Evolutionary conservation across 2,888 invertebrate species (phyloP).

Genomic region (Anoncus sp.): DNA sequence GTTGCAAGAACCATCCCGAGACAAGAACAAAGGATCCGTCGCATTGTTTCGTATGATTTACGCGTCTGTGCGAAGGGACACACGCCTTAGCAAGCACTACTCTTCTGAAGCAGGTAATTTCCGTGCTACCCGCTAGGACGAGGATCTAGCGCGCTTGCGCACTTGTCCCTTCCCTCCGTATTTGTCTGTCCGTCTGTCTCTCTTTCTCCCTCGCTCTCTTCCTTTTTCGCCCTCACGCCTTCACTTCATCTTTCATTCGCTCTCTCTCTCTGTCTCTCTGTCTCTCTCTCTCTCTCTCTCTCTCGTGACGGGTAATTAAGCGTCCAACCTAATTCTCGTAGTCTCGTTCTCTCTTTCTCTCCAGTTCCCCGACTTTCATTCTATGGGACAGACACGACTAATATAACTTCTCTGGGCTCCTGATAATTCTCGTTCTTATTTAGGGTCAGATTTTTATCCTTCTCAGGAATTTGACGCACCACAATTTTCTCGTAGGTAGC

Average conservation of each 20-base stretch:
- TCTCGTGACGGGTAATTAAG: conserved; percentile 77
- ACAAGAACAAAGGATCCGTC: conserved; percentile 61
- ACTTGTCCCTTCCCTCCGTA: conserved; percentile 52
- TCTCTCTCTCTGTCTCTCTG: conserved; percentile 50
- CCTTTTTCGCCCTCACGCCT: conserved; percentile 48
- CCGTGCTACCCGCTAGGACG: conserved; percentile 48
- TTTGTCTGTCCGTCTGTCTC: background rate
- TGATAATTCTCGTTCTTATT: background rate
- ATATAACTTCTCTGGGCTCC: conserved; percentile 35
- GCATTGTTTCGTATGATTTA: conserved; percentile 64
- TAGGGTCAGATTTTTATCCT: conserved; percentile 33
- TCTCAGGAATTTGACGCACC: conserved; percentile 40
- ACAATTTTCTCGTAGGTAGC: conserved; percentile 34
- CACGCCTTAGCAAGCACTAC: conserved; percentile 22
- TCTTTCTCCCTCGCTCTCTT: conserved; percentile 16
- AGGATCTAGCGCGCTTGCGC: conserved; percentile 49
- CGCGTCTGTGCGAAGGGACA: conserved; percentile 53
- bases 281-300: conserved; percentile 57
- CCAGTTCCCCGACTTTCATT: conserved; percentile 9
- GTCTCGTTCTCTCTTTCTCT: conserved; percentile 49
- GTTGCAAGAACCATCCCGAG: conserved; percentile 30
- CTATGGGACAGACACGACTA: conserved; percentile 25
- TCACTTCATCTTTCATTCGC: conserved; percentile 51
- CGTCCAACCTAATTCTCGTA: conserved; percentile 71
- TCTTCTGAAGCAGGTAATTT: conserved; percentile 58